Base-by-base conservation (phyloP, 2,888 invertebrate genomes). In the Heliconius cydno region DNA sequence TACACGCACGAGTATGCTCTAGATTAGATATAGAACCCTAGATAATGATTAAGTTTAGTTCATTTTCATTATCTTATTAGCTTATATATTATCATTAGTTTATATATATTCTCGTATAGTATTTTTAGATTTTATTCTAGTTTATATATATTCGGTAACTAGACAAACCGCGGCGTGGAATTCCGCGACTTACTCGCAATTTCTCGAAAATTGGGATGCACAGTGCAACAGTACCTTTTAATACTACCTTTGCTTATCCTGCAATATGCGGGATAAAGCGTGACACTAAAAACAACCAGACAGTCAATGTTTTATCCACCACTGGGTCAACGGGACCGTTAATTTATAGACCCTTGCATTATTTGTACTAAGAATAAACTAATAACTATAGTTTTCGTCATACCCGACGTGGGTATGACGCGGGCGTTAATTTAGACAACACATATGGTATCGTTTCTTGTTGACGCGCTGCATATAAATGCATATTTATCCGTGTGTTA, bases 341-440 rank as follows among this genome's bases (percentile, higher is more conserved):
- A 3, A 22, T 22, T 22, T 22, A 57, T 22, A 60, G 60, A n/a
- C n/a, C n/a, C 22, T 9, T 25, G n/a, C 38, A 25, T 41, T 71
- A 52, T 41, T 75, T 10, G 19, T 30, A 71, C 28, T 28, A 46
- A 19, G 34, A 71, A 67, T 70, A 9, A 25, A 77, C 22, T 38
- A 22, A 34, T 22, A 71, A 70, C 57, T 57, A 34, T 70, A 68
- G 60, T 77, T 77, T 70, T 63, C 77, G 77, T 77, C 71, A 72
- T 12, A 28, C 15, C 25, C 15, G 34, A 78, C 78, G 66, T 78
- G 71, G 78, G 15, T 28, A 66, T 80, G 80, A 75, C 78, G 78
- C 65, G 75, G 65, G n/a, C 71, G 75, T 30, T 15, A 71, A 76
- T 78, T 71, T 66, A 78, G 75, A 76, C 71, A 78, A 71, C 73